These are phyloP conservation scores for Hypolimnas misippus DNA, from an alignment of 2,888 invertebrate species.

Conservation along the genomic window DNA sequence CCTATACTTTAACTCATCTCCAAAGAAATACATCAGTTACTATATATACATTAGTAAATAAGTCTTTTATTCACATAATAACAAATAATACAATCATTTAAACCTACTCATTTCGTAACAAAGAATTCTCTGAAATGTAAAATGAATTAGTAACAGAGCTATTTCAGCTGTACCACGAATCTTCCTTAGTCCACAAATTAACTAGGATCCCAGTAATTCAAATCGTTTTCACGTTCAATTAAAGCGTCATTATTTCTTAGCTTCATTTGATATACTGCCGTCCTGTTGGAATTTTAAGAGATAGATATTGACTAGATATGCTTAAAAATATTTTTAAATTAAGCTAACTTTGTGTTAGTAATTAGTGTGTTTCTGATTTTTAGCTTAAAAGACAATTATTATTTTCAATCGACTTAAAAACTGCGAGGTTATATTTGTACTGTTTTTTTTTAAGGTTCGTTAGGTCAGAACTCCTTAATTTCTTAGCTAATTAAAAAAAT, in stretches of 20 bases:
- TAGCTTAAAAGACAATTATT: too few species aligned
- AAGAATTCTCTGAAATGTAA: not conserved
- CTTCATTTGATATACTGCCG: constrained; percentile 32
- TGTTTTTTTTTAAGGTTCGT: too few species aligned
- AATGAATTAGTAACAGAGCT: not conserved
- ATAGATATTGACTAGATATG: constrained; percentile 19
- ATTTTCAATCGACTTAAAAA: too few species aligned
- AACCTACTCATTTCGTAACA: not conserved
- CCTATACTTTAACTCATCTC: too few species aligned
- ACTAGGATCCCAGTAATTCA: constrained; percentile 20
- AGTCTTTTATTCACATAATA: too few species aligned
- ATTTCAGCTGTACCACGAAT: not conserved
- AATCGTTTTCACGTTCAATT: constrained; percentile 37
- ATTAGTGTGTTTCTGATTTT: too few species aligned
- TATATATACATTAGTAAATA: too few species aligned
- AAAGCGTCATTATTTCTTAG: constrained; percentile 36
- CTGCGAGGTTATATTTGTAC: too few species aligned
- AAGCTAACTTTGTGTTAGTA: not conserved
- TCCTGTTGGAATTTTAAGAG: constrained; percentile 16
- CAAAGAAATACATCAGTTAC: too few species aligned
- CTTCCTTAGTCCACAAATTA: constrained; percentile 4
- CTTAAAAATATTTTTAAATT: not conserved
- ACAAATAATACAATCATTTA: not conserved
- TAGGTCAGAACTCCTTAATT: too few species aligned
- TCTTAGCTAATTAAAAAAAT: too few species aligned